Base-by-base conservation (phyloP, 2,888 invertebrate genomes). In the Odontomyia ornata region DNA sequence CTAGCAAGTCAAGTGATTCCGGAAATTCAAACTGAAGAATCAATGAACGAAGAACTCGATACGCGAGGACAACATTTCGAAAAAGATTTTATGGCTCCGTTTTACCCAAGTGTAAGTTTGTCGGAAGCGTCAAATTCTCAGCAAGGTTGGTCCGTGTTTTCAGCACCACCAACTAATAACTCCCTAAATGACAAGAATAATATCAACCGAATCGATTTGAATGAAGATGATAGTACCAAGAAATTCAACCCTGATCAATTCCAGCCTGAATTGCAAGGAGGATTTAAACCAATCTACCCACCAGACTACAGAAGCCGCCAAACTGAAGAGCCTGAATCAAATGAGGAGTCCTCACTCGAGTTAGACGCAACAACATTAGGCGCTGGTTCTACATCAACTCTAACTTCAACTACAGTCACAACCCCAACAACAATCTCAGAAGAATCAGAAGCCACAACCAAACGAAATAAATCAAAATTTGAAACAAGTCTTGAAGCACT, bases 251-350 rank as follows among this genome's bases (percentile, higher is more conserved):
- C 90, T 4, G 91, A 92, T 80, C 90, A 89, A 80, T 92, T 92
- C 80, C 91, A 91, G 80, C 92, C 92, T 0, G 90, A 92, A 81
- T 83, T 92, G 21, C 90, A 91, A 80, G 91, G 92, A 2, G 92
- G 92, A 0, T 92, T 92, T 81, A 90, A 91, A 81, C 92, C 92
- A 0, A 91, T 92, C 75, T 93, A 93, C 83, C 86, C 87, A 36
- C 84, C 86, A 0, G 85, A 84, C 28, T 86, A 86, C 75, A 81
- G 81, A 72, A 81, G 60, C 23, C n/a, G 25, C 11, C 69, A 69
- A 25, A 15, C 82, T 1, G 81, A 82, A 1, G 83, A 83, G 3
- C 76, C 79, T 0, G 80, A 79, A 9, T 81, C 81, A 21, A 77
- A 80, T 2, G 80, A 82, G 25, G 46, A 65, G 18, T 43, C 69